Evolutionary conservation across 2,113 vertebrate genomes (phyloP).

Genomic region (Paradoxurus hermaphroditus): DNA sequence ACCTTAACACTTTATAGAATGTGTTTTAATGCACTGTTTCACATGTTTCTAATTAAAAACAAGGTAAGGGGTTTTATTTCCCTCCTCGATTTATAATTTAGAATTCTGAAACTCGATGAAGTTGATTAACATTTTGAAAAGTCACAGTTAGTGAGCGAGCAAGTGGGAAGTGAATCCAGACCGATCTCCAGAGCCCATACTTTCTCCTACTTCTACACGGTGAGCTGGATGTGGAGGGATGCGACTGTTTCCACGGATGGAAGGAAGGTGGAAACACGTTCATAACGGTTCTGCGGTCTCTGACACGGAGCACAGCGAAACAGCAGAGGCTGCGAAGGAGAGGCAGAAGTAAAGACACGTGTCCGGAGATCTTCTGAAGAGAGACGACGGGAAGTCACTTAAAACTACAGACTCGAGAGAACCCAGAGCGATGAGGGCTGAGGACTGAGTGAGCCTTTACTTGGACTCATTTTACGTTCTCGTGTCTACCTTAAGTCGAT

Average conservation of each 20-base stretch:
- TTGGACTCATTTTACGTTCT: not conserved
- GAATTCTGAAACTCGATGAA: not conserved
- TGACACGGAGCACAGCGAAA: not conserved
- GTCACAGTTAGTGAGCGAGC: not conserved
- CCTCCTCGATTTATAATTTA: not conserved
- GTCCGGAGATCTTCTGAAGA: not conserved
- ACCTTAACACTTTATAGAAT: not conserved
- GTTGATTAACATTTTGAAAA: not conserved
- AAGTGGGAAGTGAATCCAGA: not conserved
- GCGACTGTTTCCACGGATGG: not conserved
- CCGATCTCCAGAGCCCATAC: not conserved
- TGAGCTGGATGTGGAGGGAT: not conserved
- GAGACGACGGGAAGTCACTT: not conserved
- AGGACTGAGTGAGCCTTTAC: not conserved
- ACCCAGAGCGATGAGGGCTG: not conserved
- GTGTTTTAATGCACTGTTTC: not conserved
- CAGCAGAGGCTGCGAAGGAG: not conserved
- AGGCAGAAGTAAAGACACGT: not conserved
- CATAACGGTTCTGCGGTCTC: not conserved
- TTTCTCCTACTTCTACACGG: not conserved
- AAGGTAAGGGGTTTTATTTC: not conserved
- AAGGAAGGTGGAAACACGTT: not conserved
- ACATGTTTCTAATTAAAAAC: not conserved
- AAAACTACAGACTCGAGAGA: not conserved
- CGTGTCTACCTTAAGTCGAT: not conserved